Evolutionary conservation across 2,113 vertebrate species (phyloP).

Genomic region (Aptenodytes forsteri): DNA sequence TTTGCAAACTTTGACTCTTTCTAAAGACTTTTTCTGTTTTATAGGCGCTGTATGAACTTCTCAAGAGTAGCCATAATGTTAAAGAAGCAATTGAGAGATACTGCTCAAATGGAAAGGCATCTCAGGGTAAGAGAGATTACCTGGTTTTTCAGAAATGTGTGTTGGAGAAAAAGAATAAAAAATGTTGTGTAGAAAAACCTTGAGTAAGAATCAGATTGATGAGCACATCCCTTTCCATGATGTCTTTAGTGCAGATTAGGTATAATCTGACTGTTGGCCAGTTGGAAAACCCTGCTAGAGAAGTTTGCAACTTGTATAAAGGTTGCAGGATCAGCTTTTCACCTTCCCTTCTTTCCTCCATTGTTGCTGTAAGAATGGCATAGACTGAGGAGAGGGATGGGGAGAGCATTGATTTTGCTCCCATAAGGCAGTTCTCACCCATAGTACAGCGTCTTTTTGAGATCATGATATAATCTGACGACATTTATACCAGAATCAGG

Average conservation of each 20-base stretch:
- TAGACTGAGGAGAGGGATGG: background rate
- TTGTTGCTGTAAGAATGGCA: background rate
- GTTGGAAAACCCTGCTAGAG: background rate
- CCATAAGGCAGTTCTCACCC: background rate
- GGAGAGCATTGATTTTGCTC: background rate
- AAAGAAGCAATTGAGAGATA: constrained; percentile 89
- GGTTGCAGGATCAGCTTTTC: background rate
- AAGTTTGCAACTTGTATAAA: background rate
- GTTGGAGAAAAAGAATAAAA: background rate
- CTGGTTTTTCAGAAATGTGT: background rate
- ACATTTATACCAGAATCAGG: background rate
- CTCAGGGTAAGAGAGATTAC: constrained; percentile 81
- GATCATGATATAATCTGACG: background rate
- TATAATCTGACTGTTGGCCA: background rate
- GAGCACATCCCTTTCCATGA: background rate
- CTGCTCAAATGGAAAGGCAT: constrained; percentile 83
- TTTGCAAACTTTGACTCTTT: background rate
- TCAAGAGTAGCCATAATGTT: constrained; percentile 89
- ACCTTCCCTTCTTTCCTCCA: background rate
- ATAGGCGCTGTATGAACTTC: constrained; percentile 91
- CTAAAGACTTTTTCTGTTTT: background rate
- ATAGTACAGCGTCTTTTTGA: background rate
- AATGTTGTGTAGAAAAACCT: background rate
- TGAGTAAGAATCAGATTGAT: background rate
- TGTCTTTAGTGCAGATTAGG: background rate